Evolutionary conservation across 2,888 invertebrate species (phyloP), one percentile per base, ranked within the genome.

Genomic region (Leptinotarsa haldemani): DNA sequence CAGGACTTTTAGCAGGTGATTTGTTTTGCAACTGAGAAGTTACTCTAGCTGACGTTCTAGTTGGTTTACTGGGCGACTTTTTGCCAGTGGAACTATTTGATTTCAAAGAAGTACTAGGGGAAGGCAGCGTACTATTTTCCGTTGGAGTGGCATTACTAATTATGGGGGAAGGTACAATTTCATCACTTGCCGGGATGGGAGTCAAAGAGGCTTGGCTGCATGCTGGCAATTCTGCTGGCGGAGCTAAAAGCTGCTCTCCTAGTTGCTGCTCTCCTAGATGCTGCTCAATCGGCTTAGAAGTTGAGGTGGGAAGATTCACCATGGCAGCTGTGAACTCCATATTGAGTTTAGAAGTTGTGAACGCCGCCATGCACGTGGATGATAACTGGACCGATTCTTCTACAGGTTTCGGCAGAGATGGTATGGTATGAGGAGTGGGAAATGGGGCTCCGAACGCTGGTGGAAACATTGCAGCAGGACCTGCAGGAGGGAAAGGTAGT

Each of bases 291-390:
- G 74, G 76, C 61, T 76, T 77, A 12, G 79, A 70, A 52, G 63
- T 77, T 63, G 75, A 40, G n/a, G 73, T 47, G n/a, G 83, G 81
- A 4, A 94, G 91, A 67, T 94, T 93, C 16, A 94, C 94, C 91
- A 95, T 94, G 2, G 94, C 94, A 13, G 94, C 93, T 0, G 94
- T 95, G 15, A 95, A 87, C 1, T 94, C 94, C 89, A 95, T 92
- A 83, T 95, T 95, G 84, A 94, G 94, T 73, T 94, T 93, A 0
- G 94, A 94, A 9, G 94, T 93, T 1, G 95, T 94, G 84, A 95
- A 95, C 3, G 95, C 93, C 7, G 95, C 94, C 7, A 91, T 91
- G 84, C 93, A 93, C 0, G 92, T 88, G 4, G 91, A 89, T 4
- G 90, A 88, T 81, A 87, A 88, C 66, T 88, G 77, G 9, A 89